Base-by-base conservation (phyloP, 64 coral and sea anemone species). In the Anthopleura sola region DNA sequence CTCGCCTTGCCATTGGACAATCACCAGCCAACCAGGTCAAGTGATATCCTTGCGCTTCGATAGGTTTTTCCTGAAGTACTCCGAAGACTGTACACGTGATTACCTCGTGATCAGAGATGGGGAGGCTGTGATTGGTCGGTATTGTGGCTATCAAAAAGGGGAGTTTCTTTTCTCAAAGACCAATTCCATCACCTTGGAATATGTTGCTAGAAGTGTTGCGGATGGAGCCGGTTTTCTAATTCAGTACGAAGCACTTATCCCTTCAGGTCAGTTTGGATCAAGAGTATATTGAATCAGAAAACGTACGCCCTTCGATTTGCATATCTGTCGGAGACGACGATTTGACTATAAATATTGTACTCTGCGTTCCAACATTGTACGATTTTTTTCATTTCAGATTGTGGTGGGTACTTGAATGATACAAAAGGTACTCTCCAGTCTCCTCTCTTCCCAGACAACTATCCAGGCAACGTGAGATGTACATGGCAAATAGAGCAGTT, bases 401-500 rank as follows among this genome's bases (percentile, higher is more conserved):
- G 87, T 49, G 84, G 90, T 16, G 84, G 80, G 28, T 82, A 84
- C 40, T 81, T 90, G 36, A 90, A 46, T 10, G 77, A 36, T n/a
- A 0, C 78, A 50, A 62, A 14, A 29, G 84, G 80, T 26, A 21
- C 12, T 49, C 60, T 96, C 46, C 17, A 37, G 39, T 89, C 89
- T 36, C 94, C 94, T 36, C 82, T 75, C 74, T 96, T 83, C 37
- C 90, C 90, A n/a, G 53, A 47, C 6, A 82, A 84, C 28, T 93
- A 92, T 36, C 87, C 94, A 23, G 85, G 82, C 33, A 82, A 96
- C 49, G 80, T 89, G 36, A 37, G 89, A 10, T 96, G 90, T 46
- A 74, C 69, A 12, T 96, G 94, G 94, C 64, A 90, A 79, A 92
- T 96, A 23, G 84, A 89, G 60, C 89, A 83, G 29, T 90, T 83